Base-by-base conservation (phyloP, 2,113 vertebrate species). In the Chrysemys picta region DNA sequence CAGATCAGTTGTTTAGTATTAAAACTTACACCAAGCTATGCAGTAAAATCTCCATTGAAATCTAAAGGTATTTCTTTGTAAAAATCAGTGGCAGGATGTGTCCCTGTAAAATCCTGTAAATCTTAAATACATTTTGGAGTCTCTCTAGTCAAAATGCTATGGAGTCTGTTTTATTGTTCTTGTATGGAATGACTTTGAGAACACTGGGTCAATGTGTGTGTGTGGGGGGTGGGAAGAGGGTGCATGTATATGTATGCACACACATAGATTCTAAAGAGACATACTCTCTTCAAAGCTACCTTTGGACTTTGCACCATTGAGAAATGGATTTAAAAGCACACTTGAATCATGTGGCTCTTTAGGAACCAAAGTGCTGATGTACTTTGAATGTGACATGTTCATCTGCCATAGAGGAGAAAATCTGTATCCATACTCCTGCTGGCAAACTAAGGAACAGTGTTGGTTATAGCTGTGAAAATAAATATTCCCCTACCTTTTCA, bases 301-400 rank as follows among this genome's bases (percentile, higher is more conserved):
- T 0, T 50, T 88, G 47, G 81, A 69, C 65, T 91, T 94, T 87
- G 38, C 80, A 47, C 62, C 38, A 8, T 1, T 10, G 56, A 79
- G 24, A 75, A 91, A 88, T 31, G 49, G 56, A 53, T 82, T 50
- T 29, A 82, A 80, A 87, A 88, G 56, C 11, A 69, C 84, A 45
- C 3, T 82, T 3, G 24, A 38, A 54, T 81, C 80, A 38, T 17
- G 22, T 78, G 25, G 35, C 24, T 87, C 52, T 0, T 1, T 1
- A 65, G 85, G 42, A 88, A 69, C 22, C 0, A 0, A 45, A 0
- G 2, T 10, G 78, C 88, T 89, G 81, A 6, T 11, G 0, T 0
- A 0, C 69, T 82, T 54, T 52, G 65, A 82, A 87, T 31, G 59
- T 84, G 54, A 25, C 27, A 38, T 11, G 75, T 83, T 31, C 75